Conservation (phyloP, 2,797 vertebrate genomes). For the Sebastes iracundus region DNA sequence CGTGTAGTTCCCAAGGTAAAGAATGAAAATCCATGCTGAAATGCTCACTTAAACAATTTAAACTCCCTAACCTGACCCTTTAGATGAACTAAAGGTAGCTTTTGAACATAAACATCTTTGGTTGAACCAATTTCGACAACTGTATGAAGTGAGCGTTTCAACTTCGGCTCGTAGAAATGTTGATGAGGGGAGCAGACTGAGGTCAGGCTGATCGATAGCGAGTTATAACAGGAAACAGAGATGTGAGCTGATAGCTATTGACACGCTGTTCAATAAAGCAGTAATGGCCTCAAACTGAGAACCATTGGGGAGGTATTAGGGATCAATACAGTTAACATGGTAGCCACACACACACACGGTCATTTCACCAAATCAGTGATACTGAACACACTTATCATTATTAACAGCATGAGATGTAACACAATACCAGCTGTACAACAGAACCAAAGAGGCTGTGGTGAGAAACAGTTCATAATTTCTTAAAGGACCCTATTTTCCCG, state of each 20-base stretch:
- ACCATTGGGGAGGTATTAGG: constrained; percentile 39
- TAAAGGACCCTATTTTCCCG: too few relatives aligned
- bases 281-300: constrained; percentile 67
- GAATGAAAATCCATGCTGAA: background rate
- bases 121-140: background rate
- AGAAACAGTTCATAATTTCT: background rate
- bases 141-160: background rate
- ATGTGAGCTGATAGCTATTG: constrained; percentile 59
- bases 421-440: background rate
- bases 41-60: background rate
- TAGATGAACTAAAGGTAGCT: background rate
- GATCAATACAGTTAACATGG: constrained; percentile 63
- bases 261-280: constrained; percentile 66
- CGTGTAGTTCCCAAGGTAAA: background rate
- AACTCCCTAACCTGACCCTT: background rate
- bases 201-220: constrained; percentile 58
- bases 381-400: background rate
- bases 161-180: background rate
- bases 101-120: background rate
- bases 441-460: too few relatives aligned
- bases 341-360: constrained; percentile 23
- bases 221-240: constrained; percentile 50
- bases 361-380: constrained; percentile 15
- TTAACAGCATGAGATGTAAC: background rate
- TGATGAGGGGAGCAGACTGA: constrained; percentile 30